phyloP scores from a whole-genome alignment of 2,888 invertebrate genomes.

The Temnothorax rugatulus region DNA sequence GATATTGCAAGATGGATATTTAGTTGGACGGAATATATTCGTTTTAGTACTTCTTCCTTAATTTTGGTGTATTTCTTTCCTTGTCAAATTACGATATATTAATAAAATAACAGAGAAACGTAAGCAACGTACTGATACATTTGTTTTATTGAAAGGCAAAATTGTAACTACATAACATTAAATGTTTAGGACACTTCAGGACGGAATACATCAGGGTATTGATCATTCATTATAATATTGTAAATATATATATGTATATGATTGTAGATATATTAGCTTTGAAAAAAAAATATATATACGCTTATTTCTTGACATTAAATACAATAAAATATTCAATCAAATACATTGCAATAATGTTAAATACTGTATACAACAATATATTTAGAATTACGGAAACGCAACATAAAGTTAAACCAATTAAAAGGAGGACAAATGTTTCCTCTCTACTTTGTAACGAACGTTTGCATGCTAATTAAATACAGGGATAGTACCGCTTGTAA shows the following conservation, averaged over 20 bases:
- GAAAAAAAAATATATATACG: conserved; percentile 63
- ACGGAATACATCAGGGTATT: conserved; percentile 77
- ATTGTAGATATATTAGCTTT: conserved; percentile 71
- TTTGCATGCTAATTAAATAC: conserved; percentile 40
- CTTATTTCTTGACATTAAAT: conserved; percentile 69
- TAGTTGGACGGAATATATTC: not conserved
- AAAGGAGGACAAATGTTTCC: conserved; percentile 33
- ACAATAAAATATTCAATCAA: conserved; percentile 65
- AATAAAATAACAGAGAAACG: not conserved
- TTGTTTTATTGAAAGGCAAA: conserved; percentile 75
- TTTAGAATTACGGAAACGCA: conserved; percentile 45
- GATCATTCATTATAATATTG: conserved; percentile 58
- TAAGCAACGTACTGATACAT: conserved; percentile 49
- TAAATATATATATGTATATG: conserved; percentile 61
- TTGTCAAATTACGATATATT: conserved; percentile 21
- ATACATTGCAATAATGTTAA: conserved; percentile 53
- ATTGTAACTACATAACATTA: conserved; percentile 69
- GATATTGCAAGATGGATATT: not conserved
- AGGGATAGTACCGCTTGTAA: conserved; percentile 21
- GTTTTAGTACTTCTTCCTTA: not conserved
- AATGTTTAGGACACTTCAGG: conserved; percentile 72
- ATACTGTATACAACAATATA: conserved; percentile 32
- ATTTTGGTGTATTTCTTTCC: not conserved
- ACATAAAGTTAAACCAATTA: conserved; percentile 58
- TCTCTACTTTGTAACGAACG: conserved; percentile 11